Evolutionary conservation across 2,797 vertebrate genomes (phyloP), one percentile per base, ranked within the genome.

Genomic region (Protosalanx chinensis): DNA sequence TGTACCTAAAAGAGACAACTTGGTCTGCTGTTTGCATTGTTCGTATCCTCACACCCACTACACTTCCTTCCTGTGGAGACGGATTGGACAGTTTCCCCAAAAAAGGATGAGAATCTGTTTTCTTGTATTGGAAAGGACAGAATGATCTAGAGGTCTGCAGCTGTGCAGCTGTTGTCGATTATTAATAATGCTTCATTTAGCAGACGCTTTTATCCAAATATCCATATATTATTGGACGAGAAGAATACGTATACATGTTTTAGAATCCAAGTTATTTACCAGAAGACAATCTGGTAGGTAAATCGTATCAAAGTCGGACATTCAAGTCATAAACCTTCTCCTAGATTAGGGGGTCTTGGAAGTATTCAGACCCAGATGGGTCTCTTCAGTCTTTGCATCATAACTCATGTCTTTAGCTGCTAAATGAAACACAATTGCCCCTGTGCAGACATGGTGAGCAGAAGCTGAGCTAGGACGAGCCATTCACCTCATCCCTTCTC

Each of bases 291-390:
- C 37, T 41, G 37, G 10, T 41, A 12, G 23, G 23, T 27, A 12
- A 37, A 18, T 56, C 2, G 6, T 7, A 56, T 56, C 51, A 16
- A 41, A n/a, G 15, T 56, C 16, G 18, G 18, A n/a, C 49, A 13
- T 84, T 61, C 51, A 76, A 87, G 67, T 83, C 81, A 82, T 76
- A 64, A 67, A 66, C 1, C 59, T 18, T 67, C 13, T 60, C 32
- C 74, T 59, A 20, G 49, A 61, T 29, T 16, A 33, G 13, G 13
- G 30, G 33, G 20, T 60, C 16, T 60, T 68, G 58, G 58, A 7
- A 66, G 70, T 27, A 32, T 59, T 12, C 49, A 13, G 18, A 63
- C 68, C 72, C 32, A 15, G 68, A 74, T 60, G 15, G 66, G 20
- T 61, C 33, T 66, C n/a, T 56, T 76, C 57, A 41, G 71, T 4